Evolutionary conservation across 2,797 vertebrate genomes (phyloP), one percentile per base, ranked within the genome.

Genomic region (Brachyrhaphis roseni): DNA sequence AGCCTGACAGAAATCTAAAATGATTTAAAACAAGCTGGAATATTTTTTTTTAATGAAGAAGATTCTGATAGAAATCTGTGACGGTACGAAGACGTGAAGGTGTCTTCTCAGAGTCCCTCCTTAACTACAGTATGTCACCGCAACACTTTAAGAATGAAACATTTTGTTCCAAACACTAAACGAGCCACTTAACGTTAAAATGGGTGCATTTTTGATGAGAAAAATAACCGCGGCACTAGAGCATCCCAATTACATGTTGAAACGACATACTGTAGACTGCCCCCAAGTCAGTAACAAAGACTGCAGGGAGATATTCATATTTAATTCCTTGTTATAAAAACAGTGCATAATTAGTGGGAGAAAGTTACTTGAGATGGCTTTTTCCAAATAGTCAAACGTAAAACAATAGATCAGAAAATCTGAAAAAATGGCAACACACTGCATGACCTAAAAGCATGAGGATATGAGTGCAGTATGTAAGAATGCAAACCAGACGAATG

Each of bases 291-390:
- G 76, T 39, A 81, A 68, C 43, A 71, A 43, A 82, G 78, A 79
- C 66, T 62, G 26, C 41, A 79, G 41, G 49, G 28, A 72, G 45
- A 23, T 36, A 79, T 53, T 68, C 55, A 78, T 72, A 26, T 15
- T 55, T 70, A 66, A 81, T 78, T 70, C 13, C 36, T 87, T 55
- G 87, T 87, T 80, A 84, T 74, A 34, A 72, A 72, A 87, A 43
- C 31, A 45, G 43, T 73, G 79, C 68, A 74, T 31, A 74, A 77
- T 72, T 81, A 49, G 53, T 57, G 4, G 53, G 4, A 57, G 26
- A 57, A 57, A 57, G n/a, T 77, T 26, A 31, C 57, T 84, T 87
- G 43, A 79, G 76, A 36, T 39, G 76, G 43, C 20, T 81, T 59
- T 43, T 23, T 72, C 3, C 2, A 36, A 70, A 43, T 31, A 36